phyloP scores from a whole-genome alignment of 64 coral and sea anemone species.

The Dendronephthya gigantea region DNA sequence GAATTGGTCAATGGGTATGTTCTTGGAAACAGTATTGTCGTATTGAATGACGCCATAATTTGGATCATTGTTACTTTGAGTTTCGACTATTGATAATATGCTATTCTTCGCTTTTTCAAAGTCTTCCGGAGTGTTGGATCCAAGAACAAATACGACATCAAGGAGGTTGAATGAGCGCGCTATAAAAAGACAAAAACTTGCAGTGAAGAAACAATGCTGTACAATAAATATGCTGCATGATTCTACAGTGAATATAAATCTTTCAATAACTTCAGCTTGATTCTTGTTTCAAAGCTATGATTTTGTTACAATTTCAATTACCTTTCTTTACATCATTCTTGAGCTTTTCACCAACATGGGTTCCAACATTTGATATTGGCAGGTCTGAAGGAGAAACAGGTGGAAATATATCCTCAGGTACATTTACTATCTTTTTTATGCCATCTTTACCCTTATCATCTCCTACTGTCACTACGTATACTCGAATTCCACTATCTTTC shows the following conservation, averaged over 20 bases:
- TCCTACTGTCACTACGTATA: conserved; percentile 1
- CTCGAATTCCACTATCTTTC: background rate
- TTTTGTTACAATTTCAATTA: background rate
- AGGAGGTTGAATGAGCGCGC: background rate
- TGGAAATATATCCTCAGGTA: conserved; percentile 1
- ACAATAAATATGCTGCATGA: no score
- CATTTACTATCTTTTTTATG: background rate
- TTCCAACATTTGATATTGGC: background rate
- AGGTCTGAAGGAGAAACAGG: background rate
- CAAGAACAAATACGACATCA: background rate
- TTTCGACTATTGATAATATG: background rate
- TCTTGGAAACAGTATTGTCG: background rate
- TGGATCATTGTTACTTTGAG: background rate
- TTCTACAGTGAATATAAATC: background rate
- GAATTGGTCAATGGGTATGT: background rate
- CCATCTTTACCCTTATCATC: background rate
- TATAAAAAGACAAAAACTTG: background rate
- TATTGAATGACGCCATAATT: background rate
- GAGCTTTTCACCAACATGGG: background rate
- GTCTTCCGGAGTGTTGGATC: background rate
- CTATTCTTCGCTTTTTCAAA: background rate
- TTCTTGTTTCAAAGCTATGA: no score
- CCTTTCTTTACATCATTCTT: background rate
- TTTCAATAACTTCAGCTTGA: no score
- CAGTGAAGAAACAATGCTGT: background rate